Percentiles rank a stretch among this genome's conserved stretches.
phyloP scores from a whole-genome alignment of 2,113 vertebrate species.

The Microcebus jonahi region DNA sequence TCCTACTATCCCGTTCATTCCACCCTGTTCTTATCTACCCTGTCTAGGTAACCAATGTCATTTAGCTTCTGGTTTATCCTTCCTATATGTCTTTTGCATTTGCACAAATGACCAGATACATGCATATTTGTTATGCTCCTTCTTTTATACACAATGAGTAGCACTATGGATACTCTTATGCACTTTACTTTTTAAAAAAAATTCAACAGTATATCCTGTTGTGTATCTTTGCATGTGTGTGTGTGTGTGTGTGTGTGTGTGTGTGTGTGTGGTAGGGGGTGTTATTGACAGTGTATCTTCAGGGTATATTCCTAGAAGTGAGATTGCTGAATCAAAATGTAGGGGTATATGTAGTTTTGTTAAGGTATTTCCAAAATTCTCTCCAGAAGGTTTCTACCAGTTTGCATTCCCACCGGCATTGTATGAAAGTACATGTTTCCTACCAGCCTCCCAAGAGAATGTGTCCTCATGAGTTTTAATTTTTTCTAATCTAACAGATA shows the following conservation, averaged over 20 bases:
- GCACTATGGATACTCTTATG: neutral
- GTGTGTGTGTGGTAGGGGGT: neutral
- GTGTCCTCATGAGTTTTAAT: neutral
- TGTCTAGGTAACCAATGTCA: neutral
- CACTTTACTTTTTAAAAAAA: neutral
- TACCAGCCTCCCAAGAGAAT: neutral
- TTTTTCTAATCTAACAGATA: neutral
- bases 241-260: neutral
- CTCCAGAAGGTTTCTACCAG: neutral
- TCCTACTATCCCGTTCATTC: neutral
- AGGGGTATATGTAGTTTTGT: neutral
- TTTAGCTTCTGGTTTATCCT: neutral
- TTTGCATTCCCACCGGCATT: neutral
- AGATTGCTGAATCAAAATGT: neutral
- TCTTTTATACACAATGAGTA: neutral
- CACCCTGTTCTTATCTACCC: neutral
- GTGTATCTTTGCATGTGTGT: neutral
- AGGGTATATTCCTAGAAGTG: neutral
- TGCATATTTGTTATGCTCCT: neutral
- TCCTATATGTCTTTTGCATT: neutral
- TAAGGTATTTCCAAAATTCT: neutral
- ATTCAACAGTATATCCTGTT: neutral
- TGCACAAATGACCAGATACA: neutral
- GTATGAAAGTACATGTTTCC: neutral
- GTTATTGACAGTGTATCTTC: neutral